These are phyloP conservation scores for Ypsolopha sequella DNA, from an alignment of 2,888 invertebrate genomes.

Conservation along the genomic window DNA sequence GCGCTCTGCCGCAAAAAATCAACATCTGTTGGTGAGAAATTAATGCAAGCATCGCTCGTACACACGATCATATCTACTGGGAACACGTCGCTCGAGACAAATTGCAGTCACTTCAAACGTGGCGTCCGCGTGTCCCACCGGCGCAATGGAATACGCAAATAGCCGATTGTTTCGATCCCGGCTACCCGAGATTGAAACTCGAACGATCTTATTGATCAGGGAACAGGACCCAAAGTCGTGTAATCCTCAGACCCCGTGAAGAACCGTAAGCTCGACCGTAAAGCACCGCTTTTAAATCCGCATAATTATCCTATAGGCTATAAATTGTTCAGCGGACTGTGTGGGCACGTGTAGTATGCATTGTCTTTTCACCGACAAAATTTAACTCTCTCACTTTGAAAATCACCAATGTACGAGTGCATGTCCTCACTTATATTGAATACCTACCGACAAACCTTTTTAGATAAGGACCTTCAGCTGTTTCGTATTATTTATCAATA, in stretches of 20 bases:
- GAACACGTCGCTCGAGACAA: constrained; percentile 58
- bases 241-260: constrained; percentile 34
- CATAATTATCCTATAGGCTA: constrained; percentile 60
- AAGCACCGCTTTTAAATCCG: constrained; percentile 54
- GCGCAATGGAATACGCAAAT: constrained; percentile 46
- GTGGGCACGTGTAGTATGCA: constrained; percentile 30
- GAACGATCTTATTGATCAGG: constrained; percentile 27
- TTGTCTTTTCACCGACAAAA: constrained; percentile 15
- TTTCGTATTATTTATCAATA: constrained; percentile 25
- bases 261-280: constrained; percentile 49
- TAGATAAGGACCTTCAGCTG: neutral
- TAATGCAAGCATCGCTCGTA: constrained; percentile 48
- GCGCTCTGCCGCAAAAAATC: constrained; percentile 43
- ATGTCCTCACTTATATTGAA: neutral
- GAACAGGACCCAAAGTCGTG: constrained; percentile 43
- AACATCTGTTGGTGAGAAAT: constrained; percentile 53
- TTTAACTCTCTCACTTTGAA: neutral
- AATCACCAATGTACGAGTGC: neutral
- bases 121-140: constrained; percentile 37
- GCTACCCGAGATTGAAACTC: constrained; percentile 10
- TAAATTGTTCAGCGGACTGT: constrained; percentile 41
- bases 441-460: neutral
- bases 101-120: constrained; percentile 62
- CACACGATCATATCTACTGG: constrained; percentile 64
- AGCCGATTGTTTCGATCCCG: constrained; percentile 41